A percentile compares a stretch with the other conserved stretches of the same genome.
Evolutionary conservation across 1,140 invertebrate genomes (phyloP).

Genomic region (Achatina immaculata): DNA sequence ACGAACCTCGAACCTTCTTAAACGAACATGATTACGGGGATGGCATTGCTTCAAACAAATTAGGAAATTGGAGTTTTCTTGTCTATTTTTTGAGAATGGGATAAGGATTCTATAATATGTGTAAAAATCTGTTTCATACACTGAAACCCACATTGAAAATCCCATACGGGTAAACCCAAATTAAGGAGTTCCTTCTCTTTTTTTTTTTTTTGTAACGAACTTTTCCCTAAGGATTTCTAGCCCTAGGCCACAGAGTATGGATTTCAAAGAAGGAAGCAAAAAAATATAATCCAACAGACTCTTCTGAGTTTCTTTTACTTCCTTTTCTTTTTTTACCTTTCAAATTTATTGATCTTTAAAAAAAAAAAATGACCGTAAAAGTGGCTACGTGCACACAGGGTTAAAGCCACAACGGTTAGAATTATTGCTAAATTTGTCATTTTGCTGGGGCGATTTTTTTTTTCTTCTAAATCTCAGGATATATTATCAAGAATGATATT

Average conservation of each 20-base stretch:
- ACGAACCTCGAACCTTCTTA: not conserved
- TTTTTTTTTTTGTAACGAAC: slow-evolving; percentile 8
- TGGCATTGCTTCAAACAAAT: slow-evolving; percentile 6
- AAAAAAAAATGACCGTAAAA: too few species aligned
- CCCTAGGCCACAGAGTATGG: not conserved
- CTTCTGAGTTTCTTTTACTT: too few species aligned
- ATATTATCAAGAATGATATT: too few species aligned
- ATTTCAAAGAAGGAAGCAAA: not conserved
- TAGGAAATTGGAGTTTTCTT: slow-evolving; percentile 8
- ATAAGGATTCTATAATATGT: not conserved
- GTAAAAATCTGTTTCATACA: slow-evolving; percentile 7
- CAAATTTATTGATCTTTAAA: too few species aligned
- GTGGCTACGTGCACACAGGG: too few species aligned
- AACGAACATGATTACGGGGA: slow-evolving; percentile 7
- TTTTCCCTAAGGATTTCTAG: not conserved
- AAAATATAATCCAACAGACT: too few species aligned
- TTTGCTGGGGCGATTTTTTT: too few species aligned
- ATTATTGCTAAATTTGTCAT: too few species aligned
- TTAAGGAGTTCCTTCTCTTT: not conserved
- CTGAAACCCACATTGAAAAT: not conserved
- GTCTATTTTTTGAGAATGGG: too few species aligned
- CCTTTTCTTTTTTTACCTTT: too few species aligned
- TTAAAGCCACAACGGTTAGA: too few species aligned
- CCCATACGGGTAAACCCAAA: not conserved
- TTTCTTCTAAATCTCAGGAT: too few species aligned